phyloP scores from a whole-genome alignment of 2,113 vertebrate species.

The Xyliphius kryptos region DNA sequence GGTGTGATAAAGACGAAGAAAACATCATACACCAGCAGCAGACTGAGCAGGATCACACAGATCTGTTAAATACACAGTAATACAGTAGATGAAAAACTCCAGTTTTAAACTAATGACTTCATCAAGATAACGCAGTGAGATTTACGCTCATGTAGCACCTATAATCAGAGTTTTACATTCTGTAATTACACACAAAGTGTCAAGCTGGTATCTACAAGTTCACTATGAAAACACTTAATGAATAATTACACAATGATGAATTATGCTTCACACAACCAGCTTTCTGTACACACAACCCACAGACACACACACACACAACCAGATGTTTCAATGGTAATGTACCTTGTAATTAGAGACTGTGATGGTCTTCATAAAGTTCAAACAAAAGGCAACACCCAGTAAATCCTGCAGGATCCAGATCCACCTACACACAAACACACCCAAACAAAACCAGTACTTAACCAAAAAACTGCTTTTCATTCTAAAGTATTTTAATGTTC shows the following conservation, averaged over 20 bases:
- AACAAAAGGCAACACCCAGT: slow-evolving; percentile 88
- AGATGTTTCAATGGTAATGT: slow-evolving; percentile 24
- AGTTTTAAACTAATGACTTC: not conserved
- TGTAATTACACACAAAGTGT: not conserved
- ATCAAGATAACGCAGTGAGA: too few relatives aligned
- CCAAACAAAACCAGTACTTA: not conserved
- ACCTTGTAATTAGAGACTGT: slow-evolving; percentile 95
- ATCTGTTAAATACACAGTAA: slow-evolving; percentile 61
- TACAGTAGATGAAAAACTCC: slow-evolving; percentile 4
- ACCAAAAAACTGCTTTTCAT: too few relatives aligned
- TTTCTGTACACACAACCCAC: too few relatives aligned
- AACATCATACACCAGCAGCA: slow-evolving; percentile 91
- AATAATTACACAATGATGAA: too few relatives aligned
- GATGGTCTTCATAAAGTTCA: slow-evolving; percentile 91
- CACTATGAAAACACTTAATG: not conserved
- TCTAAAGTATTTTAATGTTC: too few relatives aligned
- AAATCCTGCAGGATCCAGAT: slow-evolving; percentile 95
- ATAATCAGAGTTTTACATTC: not conserved
- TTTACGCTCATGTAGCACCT: not conserved
- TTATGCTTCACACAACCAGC: too few relatives aligned
- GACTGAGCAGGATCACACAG: slow-evolving; percentile 87
- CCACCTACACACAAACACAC: slow-evolving; percentile 72
- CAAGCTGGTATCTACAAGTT: not conserved
- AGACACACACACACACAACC: too few relatives aligned
- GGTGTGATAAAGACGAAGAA: slow-evolving; percentile 99